These are phyloP conservation scores for Agapetus fuscipes DNA, from an alignment of 2,888 invertebrate genomes.

Conservation along the genomic window DNA sequence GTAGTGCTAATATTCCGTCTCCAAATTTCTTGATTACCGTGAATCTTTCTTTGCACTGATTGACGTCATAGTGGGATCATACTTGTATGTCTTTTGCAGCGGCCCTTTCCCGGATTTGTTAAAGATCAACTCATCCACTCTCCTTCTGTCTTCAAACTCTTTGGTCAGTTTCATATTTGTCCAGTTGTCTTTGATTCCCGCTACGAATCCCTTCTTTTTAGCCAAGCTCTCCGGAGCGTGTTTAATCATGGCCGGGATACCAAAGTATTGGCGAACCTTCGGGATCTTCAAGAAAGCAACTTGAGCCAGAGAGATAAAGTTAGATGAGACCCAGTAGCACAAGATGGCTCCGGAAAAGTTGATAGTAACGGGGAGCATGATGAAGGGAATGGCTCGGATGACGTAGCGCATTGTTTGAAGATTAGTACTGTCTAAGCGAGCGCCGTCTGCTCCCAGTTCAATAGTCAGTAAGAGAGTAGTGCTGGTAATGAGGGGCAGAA, in stretches of 20 bases:
- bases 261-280: slow-evolving; percentile 60
- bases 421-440: slow-evolving; percentile 54
- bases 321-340: slow-evolving; percentile 84
- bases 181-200: slow-evolving; percentile 74
- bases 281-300: slow-evolving; percentile 69
- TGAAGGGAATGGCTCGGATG: slow-evolving; percentile 63
- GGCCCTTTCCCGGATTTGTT: slow-evolving; percentile 80
- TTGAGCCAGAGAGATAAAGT: slow-evolving; percentile 76
- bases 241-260: slow-evolving; percentile 55
- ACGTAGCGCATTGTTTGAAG: slow-evolving; percentile 64
- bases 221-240: slow-evolving; percentile 50
- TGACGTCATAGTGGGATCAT: slow-evolving; percentile 60
- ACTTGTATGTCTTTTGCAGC: slow-evolving; percentile 76
- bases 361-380: slow-evolving; percentile 76
- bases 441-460: slow-evolving; percentile 71
- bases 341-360: slow-evolving; percentile 84
- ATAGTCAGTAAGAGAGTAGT: slow-evolving; percentile 73
- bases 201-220: slow-evolving; percentile 66
- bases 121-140: slow-evolving; percentile 70
- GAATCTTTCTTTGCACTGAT: slow-evolving; percentile 10
- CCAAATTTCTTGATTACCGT: no score
- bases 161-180: slow-evolving; percentile 69
- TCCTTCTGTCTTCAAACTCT: slow-evolving; percentile 66
- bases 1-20: no score
- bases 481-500: slow-evolving; percentile 79